Evolutionary conservation across 2,888 invertebrate species (phyloP), one percentile per base, ranked within the genome.

Genomic region (Hypercompe scribonia): DNA sequence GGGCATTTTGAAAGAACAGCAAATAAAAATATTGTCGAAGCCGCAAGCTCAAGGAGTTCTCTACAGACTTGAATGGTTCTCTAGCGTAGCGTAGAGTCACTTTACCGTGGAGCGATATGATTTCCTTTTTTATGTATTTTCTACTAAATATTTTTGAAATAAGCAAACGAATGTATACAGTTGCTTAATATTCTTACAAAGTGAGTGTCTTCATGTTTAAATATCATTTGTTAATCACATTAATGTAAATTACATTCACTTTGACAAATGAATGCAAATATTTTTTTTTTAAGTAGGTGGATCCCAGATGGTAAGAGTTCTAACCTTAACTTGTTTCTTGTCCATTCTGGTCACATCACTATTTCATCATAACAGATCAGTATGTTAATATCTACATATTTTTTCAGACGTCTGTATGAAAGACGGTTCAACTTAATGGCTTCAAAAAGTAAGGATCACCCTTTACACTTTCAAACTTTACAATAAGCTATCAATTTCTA

Each of bases 11-110:
- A 68, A 72, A 71, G 68, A 78, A 78, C 80, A 76, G 78, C 77
- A 77, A 79, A 84, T 72, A 71, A 83, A 80, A 81, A 84, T 79
- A 72, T 80, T 78, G 75, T 80, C 76, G 76, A 83, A 79, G 80
- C 76, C 79, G 64, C 76, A 79, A 77, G 74, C 82, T 79, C 74
- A 74, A 85, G 85, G 77, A 77, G 79, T 80, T 77, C 81, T 85
- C 78, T 75, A 75, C 65, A 69, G 74, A 75, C 73, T 80, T 80
- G 76, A 81, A 80, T 75, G 76, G 75, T 78, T 68, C 81, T 84
- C 72, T 74, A 78, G 72, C 39, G 34, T 80, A 78, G 78, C 68
- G 75, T 78, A 71, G 76, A 84, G 80, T 69, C 74, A 84, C 79
- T 76, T 83, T 74, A 46, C 36, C 73, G 73, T 69, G 65, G 58